Evolutionary conservation across 2,797 vertebrate species (phyloP).

Genomic region (Podargus strigoides): DNA sequence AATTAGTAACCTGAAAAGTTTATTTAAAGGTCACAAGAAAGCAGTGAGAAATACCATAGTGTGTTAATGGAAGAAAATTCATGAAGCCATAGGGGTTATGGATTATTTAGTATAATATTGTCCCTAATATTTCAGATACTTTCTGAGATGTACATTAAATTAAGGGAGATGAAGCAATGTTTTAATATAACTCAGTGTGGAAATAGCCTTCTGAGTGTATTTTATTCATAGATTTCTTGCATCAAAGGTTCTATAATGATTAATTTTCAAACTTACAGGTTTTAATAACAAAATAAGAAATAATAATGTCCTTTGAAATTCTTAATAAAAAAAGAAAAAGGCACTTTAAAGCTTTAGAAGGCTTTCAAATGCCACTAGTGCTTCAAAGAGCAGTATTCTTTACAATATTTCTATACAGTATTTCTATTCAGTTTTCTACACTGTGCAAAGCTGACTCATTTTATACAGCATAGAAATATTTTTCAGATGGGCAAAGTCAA

Average conservation of each 20-base stretch:
- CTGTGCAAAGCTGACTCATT: background rate
- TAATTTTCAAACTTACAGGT: background rate
- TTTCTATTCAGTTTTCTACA: background rate
- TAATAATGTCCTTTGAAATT: slow-evolving; percentile 14
- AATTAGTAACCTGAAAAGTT: background rate
- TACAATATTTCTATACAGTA: background rate
- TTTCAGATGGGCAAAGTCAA: background rate
- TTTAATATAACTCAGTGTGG: background rate
- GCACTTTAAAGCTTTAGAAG: background rate
- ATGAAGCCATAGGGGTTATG: background rate
- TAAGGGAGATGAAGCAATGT: background rate
- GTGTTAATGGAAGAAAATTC: background rate
- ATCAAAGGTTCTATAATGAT: slow-evolving; percentile 15
- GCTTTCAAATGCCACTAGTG: background rate
- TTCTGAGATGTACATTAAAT: background rate
- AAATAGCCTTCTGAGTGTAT: slow-evolving; percentile 8
- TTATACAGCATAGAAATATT: background rate
- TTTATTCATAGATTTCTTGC: slow-evolving; percentile 27
- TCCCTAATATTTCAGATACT: background rate
- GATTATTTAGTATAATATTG: background rate
- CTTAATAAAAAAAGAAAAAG: background rate
- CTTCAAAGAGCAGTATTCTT: background rate
- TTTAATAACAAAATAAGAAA: slow-evolving; percentile 44
- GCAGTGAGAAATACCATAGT: background rate
- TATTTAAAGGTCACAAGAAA: slow-evolving; percentile 21